Base-by-base conservation (phyloP, 2,113 vertebrate genomes). In the Nibea albiflora region DNA sequence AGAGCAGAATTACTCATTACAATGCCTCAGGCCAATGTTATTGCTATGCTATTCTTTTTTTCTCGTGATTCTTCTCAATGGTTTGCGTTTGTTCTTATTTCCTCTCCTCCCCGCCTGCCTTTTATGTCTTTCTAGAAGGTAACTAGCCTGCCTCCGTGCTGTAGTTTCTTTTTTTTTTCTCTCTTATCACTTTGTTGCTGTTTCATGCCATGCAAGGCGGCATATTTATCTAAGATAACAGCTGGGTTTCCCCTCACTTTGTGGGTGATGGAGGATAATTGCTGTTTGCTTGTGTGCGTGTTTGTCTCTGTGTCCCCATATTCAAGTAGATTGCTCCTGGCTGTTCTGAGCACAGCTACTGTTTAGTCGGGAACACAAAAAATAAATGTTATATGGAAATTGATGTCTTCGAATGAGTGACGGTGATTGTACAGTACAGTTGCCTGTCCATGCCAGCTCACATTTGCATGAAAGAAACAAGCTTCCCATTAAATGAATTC, bases 201-300 rank as follows among this genome's bases (percentile, higher is more conserved):
- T 93, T 92, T 93, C 80, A 92, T 93, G 90, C 90, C 90, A 92
- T 89, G 89, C 89, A 89, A 86, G 70, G 79, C 83, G 35, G 89
- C 80, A 46, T 94, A 93, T 95, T 94, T 95, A 92, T 90, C 86
- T 78, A 88, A 94, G 93, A 95, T 92, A 93, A 90, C 90, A 62
- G 65, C 66, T 87, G 90, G 87, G 78, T 92, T 94, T 95, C 91
- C 92, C 93, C 92, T 80, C 65, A 86, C 85, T 87, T 77, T 86
- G 84, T 76, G 86, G 77, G 86, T 87, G 92, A 95, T 92, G 81
- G 85, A 92, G 92, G 90, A 91, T 95, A 95, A 95, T 94, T 94
- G 78, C 89, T 85, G 66, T 86, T 84, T 47, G 61, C 87, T 57
- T 64, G 77, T 68, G 78, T 84, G 47, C 68, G 78, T 84, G 47